phyloP scores from a whole-genome alignment of 2,888 invertebrate species.

The Macrostomum cliftonense region DNA sequence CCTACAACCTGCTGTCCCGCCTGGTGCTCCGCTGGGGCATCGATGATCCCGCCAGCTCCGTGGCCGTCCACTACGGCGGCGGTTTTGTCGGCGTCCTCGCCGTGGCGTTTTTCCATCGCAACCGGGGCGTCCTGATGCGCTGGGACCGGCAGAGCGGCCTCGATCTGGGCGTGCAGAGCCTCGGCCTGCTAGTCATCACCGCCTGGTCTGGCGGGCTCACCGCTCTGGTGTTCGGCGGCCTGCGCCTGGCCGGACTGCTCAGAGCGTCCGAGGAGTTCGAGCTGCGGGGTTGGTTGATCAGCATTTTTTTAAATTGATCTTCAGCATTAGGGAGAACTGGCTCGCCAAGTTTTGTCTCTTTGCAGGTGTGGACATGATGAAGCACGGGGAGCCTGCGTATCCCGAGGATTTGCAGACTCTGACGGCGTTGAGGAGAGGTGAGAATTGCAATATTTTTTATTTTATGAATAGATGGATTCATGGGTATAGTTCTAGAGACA shows the following conservation, averaged over 20 bases:
- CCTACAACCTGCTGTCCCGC: slow-evolving; percentile 28
- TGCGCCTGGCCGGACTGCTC: slow-evolving; percentile 27
- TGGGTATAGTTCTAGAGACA: too few species aligned
- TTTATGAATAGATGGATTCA: too few species aligned
- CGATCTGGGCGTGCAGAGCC: slow-evolving; percentile 23
- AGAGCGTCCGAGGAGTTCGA: slow-evolving; percentile 31
- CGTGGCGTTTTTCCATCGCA: slow-evolving; percentile 31
- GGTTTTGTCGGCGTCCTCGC: slow-evolving; percentile 40
- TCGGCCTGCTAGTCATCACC: slow-evolving; percentile 37
- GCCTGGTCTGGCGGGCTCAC: slow-evolving; percentile 36
- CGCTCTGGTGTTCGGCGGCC: slow-evolving; percentile 34
- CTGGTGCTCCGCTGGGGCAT: slow-evolving; percentile 23
- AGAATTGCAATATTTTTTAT: too few species aligned
- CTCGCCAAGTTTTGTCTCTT: too few species aligned
- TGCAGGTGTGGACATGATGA: slow-evolving; percentile 30
- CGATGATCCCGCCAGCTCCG: slow-evolving; percentile 43
- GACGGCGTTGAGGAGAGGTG: too few species aligned
- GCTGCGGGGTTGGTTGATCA: slow-evolving; percentile 25
- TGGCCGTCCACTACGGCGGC: slow-evolving; percentile 41
- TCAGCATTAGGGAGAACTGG: too few species aligned
- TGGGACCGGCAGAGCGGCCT: slow-evolving; percentile 15
- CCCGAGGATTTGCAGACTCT: slow-evolving; percentile 14
- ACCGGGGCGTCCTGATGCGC: slow-evolving; percentile 17
- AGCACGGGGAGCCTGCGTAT: slow-evolving; percentile 36
- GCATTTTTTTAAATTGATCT: slow-evolving; percentile 3